phyloP scores from a whole-genome alignment of 2,888 invertebrate species.

The Himalopsyche kuldschensis region DNA sequence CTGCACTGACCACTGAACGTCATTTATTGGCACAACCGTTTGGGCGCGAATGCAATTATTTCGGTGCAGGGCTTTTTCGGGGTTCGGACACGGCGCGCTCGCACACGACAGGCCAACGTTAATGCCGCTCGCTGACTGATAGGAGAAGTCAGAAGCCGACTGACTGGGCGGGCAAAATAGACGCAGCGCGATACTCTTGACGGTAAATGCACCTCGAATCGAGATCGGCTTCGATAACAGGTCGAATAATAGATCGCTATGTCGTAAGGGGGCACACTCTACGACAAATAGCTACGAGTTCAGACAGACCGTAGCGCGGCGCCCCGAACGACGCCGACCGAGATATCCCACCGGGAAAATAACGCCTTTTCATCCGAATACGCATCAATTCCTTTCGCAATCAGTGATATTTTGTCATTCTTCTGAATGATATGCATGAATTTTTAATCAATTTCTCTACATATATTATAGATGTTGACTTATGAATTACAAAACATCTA shows the following conservation, averaged over 20 bases:
- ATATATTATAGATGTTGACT: too few relatives aligned
- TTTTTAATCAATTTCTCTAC: too few relatives aligned
- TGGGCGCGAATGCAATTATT: not conserved
- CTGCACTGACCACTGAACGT: not conserved
- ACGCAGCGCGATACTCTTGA: not conserved
- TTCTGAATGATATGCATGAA: too few relatives aligned
- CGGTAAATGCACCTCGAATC: slow-evolving; percentile 6
- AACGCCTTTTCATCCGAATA: not conserved
- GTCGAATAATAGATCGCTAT: slow-evolving; percentile 18
- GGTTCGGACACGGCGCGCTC: not conserved
- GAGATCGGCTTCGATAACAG: slow-evolving; percentile 29
- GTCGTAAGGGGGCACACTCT: slow-evolving; percentile 14
- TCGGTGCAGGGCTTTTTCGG: not conserved
- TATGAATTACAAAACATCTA: too few relatives aligned
- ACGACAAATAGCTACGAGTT: not conserved
- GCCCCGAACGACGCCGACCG: not conserved
- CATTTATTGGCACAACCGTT: not conserved
- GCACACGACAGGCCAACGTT: slow-evolving; percentile 13
- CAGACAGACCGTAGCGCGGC: not conserved
- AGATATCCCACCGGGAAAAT: not conserved
- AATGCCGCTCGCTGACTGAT: slow-evolving; percentile 33
- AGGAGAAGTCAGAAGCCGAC: slow-evolving; percentile 8
- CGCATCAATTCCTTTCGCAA: not conserved
- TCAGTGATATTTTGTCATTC: too few relatives aligned
- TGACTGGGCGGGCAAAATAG: slow-evolving; percentile 13